A percentile compares a stretch with the other conserved stretches of the same genome.
Evolutionary conservation across 2,113 vertebrate genomes (phyloP).

Genomic region (Leptobrachium leishanense): DNA sequence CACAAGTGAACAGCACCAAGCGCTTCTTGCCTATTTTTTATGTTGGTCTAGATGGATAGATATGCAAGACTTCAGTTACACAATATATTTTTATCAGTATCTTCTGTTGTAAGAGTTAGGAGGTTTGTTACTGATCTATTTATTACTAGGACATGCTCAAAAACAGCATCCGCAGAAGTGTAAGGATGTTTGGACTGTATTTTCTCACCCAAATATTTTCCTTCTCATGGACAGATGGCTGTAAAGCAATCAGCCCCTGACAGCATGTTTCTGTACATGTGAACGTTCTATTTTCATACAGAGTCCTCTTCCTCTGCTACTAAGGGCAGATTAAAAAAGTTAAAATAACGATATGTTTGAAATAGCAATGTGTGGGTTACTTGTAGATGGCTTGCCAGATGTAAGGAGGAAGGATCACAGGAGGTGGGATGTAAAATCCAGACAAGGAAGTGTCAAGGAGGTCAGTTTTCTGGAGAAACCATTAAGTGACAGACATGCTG

Average conservation of each 20-base stretch:
- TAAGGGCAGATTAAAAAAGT: background rate
- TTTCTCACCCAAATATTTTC: too few relatives aligned
- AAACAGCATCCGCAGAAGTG: background rate
- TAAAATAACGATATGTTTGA: background rate
- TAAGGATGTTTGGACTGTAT: too few relatives aligned
- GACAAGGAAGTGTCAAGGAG: conserved; percentile 25
- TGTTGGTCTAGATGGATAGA: too few relatives aligned
- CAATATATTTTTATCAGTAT: too few relatives aligned
- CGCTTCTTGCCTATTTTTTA: too few relatives aligned
- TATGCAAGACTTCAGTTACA: too few relatives aligned
- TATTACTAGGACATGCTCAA: background rate
- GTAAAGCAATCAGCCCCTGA: too few relatives aligned
- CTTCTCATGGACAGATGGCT: too few relatives aligned
- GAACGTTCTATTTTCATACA: background rate
- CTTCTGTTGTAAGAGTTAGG: too few relatives aligned
- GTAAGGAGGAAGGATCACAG: conserved; percentile 32
- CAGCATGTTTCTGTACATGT: too few relatives aligned
- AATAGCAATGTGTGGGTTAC: conserved; percentile 24
- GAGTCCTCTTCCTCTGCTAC: background rate
- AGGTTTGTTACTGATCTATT: too few relatives aligned
- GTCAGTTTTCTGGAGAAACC: conserved; percentile 30
- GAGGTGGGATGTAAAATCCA: conserved; percentile 38
- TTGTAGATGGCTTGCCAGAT: conserved; percentile 31
- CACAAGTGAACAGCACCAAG: too few relatives aligned
- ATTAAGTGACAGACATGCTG: conserved; percentile 2